phyloP scores from a whole-genome alignment of 2,113 vertebrate genomes.

The Myiozetetes cayanensis region DNA sequence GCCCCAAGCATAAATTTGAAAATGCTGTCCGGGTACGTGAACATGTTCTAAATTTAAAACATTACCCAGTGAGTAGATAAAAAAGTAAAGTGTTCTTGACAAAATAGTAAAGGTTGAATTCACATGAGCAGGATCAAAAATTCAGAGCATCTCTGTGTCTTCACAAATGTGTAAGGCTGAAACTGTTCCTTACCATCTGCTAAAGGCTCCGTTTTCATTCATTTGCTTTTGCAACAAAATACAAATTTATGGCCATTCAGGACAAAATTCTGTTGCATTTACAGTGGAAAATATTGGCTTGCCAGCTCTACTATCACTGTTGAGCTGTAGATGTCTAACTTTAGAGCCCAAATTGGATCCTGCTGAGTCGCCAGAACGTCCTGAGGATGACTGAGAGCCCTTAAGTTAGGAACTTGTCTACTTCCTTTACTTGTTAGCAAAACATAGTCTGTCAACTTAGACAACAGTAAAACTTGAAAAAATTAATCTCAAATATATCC shows the following conservation, averaged over 20 bases:
- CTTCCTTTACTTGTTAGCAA: background rate
- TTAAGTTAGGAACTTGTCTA: background rate
- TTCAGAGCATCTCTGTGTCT: background rate
- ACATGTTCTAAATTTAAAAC: background rate
- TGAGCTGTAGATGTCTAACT: background rate
- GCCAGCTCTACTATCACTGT: background rate
- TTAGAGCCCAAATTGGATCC: background rate
- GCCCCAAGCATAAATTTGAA: background rate
- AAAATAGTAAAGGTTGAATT: background rate
- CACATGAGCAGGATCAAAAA: background rate
- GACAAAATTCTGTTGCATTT: background rate
- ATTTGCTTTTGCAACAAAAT: background rate
- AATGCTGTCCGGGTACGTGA: background rate
- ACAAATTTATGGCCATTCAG: background rate
- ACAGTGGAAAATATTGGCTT: background rate
- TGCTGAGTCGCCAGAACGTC: background rate
- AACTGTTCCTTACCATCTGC: background rate
- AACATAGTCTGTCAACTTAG: background rate
- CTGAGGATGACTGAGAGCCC: background rate
- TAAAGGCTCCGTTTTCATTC: background rate
- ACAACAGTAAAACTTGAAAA: background rate
- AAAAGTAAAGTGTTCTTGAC: background rate
- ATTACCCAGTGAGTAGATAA: background rate
- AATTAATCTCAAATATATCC: background rate
- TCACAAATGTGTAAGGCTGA: background rate